Evolutionary conservation across 1,140 invertebrate genomes (phyloP).

Genomic region (Antheraea pernyi): DNA sequence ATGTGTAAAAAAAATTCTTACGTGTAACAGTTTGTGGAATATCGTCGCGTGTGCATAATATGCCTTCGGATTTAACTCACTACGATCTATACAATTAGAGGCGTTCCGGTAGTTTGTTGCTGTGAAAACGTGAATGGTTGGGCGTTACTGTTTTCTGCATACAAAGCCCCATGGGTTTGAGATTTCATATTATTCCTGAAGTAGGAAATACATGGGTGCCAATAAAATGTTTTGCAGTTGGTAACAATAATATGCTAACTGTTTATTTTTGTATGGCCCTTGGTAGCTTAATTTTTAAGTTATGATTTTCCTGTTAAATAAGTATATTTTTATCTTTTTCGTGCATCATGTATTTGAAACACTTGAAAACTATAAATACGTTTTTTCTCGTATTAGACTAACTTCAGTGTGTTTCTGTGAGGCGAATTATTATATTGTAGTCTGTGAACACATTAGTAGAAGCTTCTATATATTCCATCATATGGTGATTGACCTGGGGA

Average conservation of each 20-base stretch:
- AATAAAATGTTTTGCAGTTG: not conserved
- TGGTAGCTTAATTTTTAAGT: too few species aligned
- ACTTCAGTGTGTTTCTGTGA: too few species aligned
- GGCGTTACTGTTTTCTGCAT: not conserved
- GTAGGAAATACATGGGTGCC: not conserved
- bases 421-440: too few species aligned
- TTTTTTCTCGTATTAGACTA: too few species aligned
- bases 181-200: not conserved
- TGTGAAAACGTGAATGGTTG: not conserved
- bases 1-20: too few species aligned
- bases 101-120: conserved; percentile 11
- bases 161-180: not conserved
- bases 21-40: not conserved
- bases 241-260: not conserved
- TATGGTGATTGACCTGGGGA: too few species aligned
- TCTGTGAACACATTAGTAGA: too few species aligned
- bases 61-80: not conserved
- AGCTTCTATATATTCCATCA: too few species aligned
- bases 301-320: too few species aligned
- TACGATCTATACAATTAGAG: conserved; percentile 10
- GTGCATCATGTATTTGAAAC: too few species aligned
- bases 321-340: too few species aligned
- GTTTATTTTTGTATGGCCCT: not conserved
- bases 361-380: too few species aligned
- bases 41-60: not conserved